These are phyloP conservation scores for Coryphaenoides rupestris DNA, from an alignment of 2,113 vertebrate species.

Conservation along the genomic window DNA sequence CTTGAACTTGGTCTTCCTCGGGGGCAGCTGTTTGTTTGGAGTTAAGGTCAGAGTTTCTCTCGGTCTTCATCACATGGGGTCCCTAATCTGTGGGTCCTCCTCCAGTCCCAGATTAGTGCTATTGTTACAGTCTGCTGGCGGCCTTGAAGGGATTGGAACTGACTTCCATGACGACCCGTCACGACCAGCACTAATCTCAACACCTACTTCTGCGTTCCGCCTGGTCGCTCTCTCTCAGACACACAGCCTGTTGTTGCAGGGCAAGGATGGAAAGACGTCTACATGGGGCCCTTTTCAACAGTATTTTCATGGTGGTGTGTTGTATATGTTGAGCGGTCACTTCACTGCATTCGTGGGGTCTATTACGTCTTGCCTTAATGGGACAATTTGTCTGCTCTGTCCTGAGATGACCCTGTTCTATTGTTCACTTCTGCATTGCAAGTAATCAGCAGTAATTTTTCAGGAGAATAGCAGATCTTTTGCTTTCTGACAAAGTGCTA, in stretches of 20 bases:
- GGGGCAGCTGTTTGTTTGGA: constrained; percentile 42
- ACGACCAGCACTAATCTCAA: constrained; percentile 54
- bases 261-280: background rate
- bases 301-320: constrained; percentile 9
- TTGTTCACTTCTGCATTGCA: background rate
- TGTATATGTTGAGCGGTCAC: constrained; percentile 29
- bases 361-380: constrained; percentile 4
- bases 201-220: constrained; percentile 46
- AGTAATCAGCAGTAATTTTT: constrained; percentile 16
- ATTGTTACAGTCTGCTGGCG: constrained; percentile 59
- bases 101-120: constrained; percentile 61
- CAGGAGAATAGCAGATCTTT: background rate
- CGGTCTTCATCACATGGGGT: constrained; percentile 64
- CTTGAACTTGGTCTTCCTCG: constrained; percentile 19
- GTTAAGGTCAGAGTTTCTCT: constrained; percentile 54
- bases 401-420: constrained; percentile 23
- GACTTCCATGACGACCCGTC: constrained; percentile 56
- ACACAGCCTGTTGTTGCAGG: constrained; percentile 1
- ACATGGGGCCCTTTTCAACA: background rate
- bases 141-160: constrained; percentile 52
- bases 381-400: constrained; percentile 21
- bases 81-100: constrained; percentile 56
- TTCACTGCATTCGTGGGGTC: constrained; percentile 2
- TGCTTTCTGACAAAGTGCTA: background rate
- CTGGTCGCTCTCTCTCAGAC: constrained; percentile 28